Base-by-base conservation (phyloP, 2,888 invertebrate genomes). In the Chirona hameri region DNA sequence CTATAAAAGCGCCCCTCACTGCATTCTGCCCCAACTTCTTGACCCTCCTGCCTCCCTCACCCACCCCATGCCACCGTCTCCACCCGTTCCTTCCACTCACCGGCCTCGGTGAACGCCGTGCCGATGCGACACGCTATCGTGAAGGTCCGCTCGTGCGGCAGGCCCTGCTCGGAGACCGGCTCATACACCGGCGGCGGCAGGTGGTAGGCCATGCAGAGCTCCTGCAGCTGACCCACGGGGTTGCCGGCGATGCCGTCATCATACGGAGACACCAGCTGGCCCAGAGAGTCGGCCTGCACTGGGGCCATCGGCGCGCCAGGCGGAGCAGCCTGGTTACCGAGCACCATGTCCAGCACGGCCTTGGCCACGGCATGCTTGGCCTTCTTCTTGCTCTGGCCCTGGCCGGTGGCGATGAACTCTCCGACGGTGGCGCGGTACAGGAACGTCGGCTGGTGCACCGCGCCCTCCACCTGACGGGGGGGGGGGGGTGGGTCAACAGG, bases 291-390 rank as follows among this genome's bases (percentile, higher is more conserved):
- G 72, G 72, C 31, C 72, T 72, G 72, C 72, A 29, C n/a, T 4
- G 72, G 31, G 31, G 72, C 7, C 31, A 14, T 29, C 27, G 69
- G 69, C 69, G 69, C 69, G 69, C 69, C 69, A 27, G 69, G 29
- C 27, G 69, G 69, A 5, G 69, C 27, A 18, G 72, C n/a, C 72
- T 72, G 72, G 72, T 72, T 72, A 21, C 72, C 72, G 15, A 72
- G 72, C 72, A 72, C 72, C 72, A 72, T 31, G 87, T 96, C 96
- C 83, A 98, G 91, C 82, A 97, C 91, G 83, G 95, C 94, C 87
- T 96, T 95, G 0, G 98, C 98, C 31, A 98, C 98, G 18, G 95
- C 93, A 88, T 98, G 98, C 87, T 98, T 98, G 0, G 98, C 98
- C 89, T 98, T 97, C 88, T 98, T 98, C 88, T 98, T 98, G 24